A percentile compares a stretch with the other conserved stretches of the same genome.
phyloP scores from a whole-genome alignment of 2,797 vertebrate genomes.

The Rhynchotus rufescens region DNA sequence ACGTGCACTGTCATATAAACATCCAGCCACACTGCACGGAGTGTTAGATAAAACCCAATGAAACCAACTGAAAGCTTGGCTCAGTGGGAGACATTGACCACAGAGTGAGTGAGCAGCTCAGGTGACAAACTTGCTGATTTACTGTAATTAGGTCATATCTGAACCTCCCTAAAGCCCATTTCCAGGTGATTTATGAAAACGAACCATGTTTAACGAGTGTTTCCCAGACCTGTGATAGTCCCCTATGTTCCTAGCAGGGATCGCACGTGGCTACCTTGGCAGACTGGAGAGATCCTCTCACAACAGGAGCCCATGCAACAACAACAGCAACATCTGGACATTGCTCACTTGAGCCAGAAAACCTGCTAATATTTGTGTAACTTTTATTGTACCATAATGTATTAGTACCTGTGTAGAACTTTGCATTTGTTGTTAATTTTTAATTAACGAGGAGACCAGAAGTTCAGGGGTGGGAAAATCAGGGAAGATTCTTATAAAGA shows the following conservation, averaged over 20 bases:
- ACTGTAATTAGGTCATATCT: neutral
- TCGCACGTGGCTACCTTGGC: neutral
- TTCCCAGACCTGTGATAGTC: neutral
- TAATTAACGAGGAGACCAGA: neutral
- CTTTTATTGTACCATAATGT: neutral
- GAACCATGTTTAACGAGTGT: neutral
- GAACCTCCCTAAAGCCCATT: neutral
- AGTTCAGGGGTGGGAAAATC: neutral
- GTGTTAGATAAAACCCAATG: neutral
- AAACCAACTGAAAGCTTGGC: neutral
- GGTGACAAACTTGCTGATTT: neutral
- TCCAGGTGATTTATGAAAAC: neutral
- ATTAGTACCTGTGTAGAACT: neutral
- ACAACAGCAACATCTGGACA: constrained; percentile 38
- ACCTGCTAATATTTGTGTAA: neutral
- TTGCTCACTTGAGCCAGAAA: constrained; percentile 24
- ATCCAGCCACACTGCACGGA: neutral
- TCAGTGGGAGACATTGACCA: neutral
- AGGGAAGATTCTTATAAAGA: neutral
- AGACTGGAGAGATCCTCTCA: neutral
- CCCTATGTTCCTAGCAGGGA: neutral
- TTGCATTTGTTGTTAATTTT: neutral
- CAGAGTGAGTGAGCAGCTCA: neutral
- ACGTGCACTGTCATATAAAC: neutral
- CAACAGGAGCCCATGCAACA: neutral